A percentile compares a stretch with the other conserved stretches of the same genome.
Conservation (phyloP, 2,113 vertebrate species). For the Aplodontia rufa region DNA sequence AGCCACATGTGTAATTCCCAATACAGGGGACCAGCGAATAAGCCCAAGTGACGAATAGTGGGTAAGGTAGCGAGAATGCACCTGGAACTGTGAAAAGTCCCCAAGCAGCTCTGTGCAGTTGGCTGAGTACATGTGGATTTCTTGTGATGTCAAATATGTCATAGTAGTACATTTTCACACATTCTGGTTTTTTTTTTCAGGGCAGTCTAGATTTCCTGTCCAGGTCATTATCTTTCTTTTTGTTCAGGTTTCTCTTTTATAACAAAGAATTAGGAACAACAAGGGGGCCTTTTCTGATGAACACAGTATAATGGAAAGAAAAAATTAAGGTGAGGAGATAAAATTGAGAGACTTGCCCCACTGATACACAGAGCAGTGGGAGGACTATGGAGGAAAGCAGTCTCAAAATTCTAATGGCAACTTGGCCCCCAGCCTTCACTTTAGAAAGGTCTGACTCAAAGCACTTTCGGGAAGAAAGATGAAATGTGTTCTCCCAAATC, state of each 20-base stretch:
- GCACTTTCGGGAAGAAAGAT: neutral
- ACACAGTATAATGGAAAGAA: neutral
- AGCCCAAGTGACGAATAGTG: neutral
- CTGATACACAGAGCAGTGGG: neutral
- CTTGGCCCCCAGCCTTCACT: neutral
- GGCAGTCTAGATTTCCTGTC: neutral
- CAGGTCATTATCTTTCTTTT: neutral
- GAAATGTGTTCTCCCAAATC: neutral
- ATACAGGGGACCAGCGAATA: too few species aligned
- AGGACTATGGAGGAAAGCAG: neutral
- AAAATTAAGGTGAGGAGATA: neutral
- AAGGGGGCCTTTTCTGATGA: neutral
- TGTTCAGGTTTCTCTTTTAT: neutral
- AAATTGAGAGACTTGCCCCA: neutral
- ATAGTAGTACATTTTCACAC: rapidly evolving
- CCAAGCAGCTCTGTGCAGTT: neutral
- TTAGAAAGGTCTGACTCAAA: neutral
- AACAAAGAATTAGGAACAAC: neutral
- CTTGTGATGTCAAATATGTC: neutral
- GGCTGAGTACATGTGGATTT: neutral
- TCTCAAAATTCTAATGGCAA: neutral
- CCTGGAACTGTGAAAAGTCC: neutral
- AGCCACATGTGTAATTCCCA: too few species aligned
- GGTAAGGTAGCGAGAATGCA: neutral
- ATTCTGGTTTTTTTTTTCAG: neutral